phyloP scores from a whole-genome alignment of 2,113 vertebrate species.

The Anhinga anhinga region DNA sequence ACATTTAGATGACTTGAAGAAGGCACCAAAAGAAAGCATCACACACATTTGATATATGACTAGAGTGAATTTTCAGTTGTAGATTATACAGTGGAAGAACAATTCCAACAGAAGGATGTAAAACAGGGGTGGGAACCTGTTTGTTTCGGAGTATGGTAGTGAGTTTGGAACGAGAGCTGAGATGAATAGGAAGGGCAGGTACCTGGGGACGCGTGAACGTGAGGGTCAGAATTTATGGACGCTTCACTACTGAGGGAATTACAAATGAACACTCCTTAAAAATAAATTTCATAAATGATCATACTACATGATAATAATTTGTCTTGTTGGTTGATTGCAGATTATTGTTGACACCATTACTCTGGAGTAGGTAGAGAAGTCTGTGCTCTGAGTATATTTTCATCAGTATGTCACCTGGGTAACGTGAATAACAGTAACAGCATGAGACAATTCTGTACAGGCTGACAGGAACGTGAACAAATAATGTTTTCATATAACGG shows the following conservation, averaged over 20 bases:
- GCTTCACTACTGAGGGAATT: neutral
- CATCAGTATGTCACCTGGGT: neutral
- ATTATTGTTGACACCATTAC: neutral
- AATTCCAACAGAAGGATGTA: neutral
- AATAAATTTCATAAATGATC: neutral
- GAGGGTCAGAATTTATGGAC: neutral
- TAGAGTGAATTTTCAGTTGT: neutral
- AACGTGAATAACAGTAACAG: neutral
- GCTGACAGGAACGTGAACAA: neutral
- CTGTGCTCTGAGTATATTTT: neutral
- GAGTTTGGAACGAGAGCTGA: neutral
- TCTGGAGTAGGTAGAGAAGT: neutral
- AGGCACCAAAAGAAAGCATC: neutral
- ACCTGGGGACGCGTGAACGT: rapidly evolving
- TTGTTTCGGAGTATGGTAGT: neutral
- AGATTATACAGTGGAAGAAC: neutral
- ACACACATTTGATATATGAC: neutral
- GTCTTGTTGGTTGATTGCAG: neutral
- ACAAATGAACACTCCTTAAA: neutral
- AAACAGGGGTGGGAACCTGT: neutral
- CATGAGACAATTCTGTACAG: neutral
- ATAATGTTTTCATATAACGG: neutral
- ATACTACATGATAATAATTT: neutral
- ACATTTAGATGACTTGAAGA: neutral
- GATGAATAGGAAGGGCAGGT: neutral